Evolutionary conservation across 53 echinoderm and acorn worm genomes (phyloP).

Genomic region (Actinopyga echinites): DNA sequence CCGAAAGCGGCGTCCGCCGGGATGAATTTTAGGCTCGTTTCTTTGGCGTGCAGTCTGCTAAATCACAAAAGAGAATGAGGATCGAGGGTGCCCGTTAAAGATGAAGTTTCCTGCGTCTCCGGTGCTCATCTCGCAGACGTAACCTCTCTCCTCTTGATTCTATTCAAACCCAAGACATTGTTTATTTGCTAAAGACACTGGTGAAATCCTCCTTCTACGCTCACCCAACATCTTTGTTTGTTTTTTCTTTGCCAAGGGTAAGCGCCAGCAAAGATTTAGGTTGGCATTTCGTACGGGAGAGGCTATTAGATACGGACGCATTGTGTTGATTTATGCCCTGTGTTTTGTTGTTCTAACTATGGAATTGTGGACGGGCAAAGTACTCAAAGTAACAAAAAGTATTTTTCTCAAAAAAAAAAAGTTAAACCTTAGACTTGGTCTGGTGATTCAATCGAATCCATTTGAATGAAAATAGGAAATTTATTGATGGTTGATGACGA

Average conservation of each 20-base stretch:
- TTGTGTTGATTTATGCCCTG: slow-evolving; percentile 17
- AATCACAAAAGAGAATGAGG: slow-evolving; percentile 18
- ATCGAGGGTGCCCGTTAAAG: neutral
- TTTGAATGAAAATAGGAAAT: too few relatives aligned
- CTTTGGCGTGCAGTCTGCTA: slow-evolving; percentile 23
- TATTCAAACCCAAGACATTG: slow-evolving; percentile 20
- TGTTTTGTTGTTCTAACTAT: too few relatives aligned
- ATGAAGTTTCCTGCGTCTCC: slow-evolving; percentile 32
- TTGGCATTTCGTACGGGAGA: neutral
- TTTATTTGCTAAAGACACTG: slow-evolving; percentile 40
- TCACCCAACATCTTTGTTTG: slow-evolving; percentile 14
- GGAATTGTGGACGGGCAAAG: too few relatives aligned
- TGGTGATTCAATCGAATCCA: too few relatives aligned
- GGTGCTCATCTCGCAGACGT: neutral
- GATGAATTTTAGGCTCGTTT: slow-evolving; percentile 10
- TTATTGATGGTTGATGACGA: too few relatives aligned
- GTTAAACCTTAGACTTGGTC: too few relatives aligned
- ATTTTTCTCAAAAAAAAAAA: too few relatives aligned
- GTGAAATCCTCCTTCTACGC: slow-evolving; percentile 9
- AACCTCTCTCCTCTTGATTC: neutral
- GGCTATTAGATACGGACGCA: slow-evolving; percentile 20
- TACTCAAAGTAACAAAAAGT: too few relatives aligned
- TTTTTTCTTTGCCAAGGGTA: slow-evolving; percentile 31
- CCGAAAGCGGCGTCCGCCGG: too few relatives aligned
- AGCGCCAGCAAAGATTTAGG: slow-evolving; percentile 22